A percentile compares a stretch with the other conserved stretches of the same genome.
Conservation (phyloP, 1,140 invertebrate genomes). For the Panagrolaimus sp. region DNA sequence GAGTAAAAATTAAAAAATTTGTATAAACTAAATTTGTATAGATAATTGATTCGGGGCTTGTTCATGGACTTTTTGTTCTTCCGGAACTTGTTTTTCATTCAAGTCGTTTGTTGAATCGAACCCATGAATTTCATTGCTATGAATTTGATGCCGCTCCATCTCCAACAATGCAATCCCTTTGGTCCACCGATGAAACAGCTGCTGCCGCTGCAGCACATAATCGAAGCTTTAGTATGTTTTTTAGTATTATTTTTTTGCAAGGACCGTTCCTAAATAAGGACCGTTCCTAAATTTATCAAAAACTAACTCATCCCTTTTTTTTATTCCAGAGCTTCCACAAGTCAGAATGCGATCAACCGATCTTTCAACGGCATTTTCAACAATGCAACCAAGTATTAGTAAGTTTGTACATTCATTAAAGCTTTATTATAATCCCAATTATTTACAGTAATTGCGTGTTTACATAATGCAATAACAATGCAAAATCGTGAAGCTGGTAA, state of each 20-base stretch:
- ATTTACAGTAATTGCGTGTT: conserved; percentile 63
- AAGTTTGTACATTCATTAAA: too few relatives aligned
- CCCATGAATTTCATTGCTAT: conserved; percentile 49
- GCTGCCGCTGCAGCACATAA: conserved; percentile 5
- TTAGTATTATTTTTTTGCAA: background rate
- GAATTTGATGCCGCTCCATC: conserved; percentile 38
- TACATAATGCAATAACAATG: conserved; percentile 69
- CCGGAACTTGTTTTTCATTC: conserved; percentile 56
- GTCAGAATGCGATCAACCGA: conserved; percentile 3
- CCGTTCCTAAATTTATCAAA: background rate
- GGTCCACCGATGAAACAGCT: conserved; percentile 15
- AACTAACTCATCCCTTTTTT: too few relatives aligned
- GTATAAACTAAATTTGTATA: too few relatives aligned
- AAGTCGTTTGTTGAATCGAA: conserved; percentile 52
- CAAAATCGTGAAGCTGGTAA: conserved; percentile 67
- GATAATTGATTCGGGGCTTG: conserved; percentile 53
- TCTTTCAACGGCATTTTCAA: background rate
- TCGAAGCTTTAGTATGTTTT: conserved; percentile 10
- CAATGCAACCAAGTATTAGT: conserved; percentile 25
- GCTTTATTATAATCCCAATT: too few relatives aligned
- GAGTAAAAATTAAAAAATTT: too few relatives aligned
- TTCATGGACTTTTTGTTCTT: conserved; percentile 43
- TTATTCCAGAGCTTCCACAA: background rate
- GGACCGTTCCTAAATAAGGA: background rate
- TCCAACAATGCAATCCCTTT: conserved; percentile 9